These are phyloP conservation scores for Agonopterix subpropinquella DNA, from an alignment of 2,888 invertebrate genomes.

Conservation along the genomic window DNA sequence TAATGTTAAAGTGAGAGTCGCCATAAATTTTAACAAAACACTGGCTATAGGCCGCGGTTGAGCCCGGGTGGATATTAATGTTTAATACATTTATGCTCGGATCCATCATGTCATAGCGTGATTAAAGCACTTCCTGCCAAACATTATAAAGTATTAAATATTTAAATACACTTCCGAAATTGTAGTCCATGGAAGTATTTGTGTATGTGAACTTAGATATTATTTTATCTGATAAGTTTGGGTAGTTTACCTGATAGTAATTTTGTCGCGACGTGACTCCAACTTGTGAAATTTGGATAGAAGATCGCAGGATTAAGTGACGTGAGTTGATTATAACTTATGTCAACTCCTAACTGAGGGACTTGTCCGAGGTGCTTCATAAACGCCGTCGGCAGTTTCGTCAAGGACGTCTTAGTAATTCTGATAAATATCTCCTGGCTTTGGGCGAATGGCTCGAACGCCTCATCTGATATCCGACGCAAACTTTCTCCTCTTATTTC, in stretches of 20 bases:
- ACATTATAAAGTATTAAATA: slow-evolving; percentile 25
- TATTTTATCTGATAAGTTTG: background rate
- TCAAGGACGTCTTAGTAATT: slow-evolving; percentile 85
- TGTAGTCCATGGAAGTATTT: slow-evolving; percentile 2
- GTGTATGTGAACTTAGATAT: background rate
- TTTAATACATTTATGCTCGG: slow-evolving; percentile 21
- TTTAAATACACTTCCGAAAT: slow-evolving; percentile 6
- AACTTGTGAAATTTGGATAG: slow-evolving; percentile 89
- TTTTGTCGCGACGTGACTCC: slow-evolving; percentile 92
- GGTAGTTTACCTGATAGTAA: slow-evolving; percentile 82
- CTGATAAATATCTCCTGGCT: slow-evolving; percentile 85
- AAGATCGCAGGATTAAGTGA: slow-evolving; percentile 89
- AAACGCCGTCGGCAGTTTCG: slow-evolving; percentile 86
- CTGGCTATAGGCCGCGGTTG: slow-evolving; percentile 28
- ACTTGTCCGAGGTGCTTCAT: slow-evolving; percentile 86
- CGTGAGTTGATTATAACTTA: slow-evolving; percentile 87
- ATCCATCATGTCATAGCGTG: slow-evolving; percentile 4
- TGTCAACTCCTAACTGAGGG: slow-evolving; percentile 87
- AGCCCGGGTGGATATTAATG: slow-evolving; percentile 31
- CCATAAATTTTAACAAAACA: slow-evolving; percentile 54
- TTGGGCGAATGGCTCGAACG: slow-evolving; percentile 83
- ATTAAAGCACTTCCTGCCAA: slow-evolving; percentile 14
- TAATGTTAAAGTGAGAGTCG: slow-evolving; percentile 38
- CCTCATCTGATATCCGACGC: slow-evolving; percentile 83
- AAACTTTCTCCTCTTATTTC: slow-evolving; percentile 87